Base-by-base conservation (phyloP, 2,888 invertebrate species). In the Hyposoter dolosus region DNA sequence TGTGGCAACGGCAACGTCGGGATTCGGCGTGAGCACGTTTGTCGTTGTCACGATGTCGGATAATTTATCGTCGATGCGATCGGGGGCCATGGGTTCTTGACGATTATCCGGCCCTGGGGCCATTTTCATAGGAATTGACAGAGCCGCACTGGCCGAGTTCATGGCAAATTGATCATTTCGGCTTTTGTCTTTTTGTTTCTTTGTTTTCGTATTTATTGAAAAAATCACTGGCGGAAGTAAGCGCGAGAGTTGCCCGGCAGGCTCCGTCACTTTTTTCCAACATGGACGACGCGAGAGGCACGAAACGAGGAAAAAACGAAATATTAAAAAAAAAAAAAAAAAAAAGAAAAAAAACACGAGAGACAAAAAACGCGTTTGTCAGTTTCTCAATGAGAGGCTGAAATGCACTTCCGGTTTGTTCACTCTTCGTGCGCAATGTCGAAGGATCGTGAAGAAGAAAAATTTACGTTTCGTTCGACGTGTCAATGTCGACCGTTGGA, bases 51-150 rank as follows among this genome's bases (percentile, higher is more conserved):
- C 83, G 81, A 86, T 76, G 68, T 87, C 86, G 87, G 90, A 77
- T 45, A 72, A n/a, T 85, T 88, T 86, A 45, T 89, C 89, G 69
- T 88, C 88, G 82, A 83, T 88, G 82, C 84, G 90, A 83, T 91
- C 92, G 86, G 96, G 96, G 93, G 96, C 96, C 95, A 97, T 96
- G 89, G 96, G 96, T 95, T 96, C 96, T 95, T 96, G 96, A 95
- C 96, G 96, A 95, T 96, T 96, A 95, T 96, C 96, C 95, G 97
- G 97, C 95, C 96, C 96, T 95, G 97, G 96, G 95, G 96, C 96
- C 97, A 97, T 97, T 95, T 96, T 96, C 95, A 90, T 89, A 80
- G 90, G 86, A 86, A 91, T 90, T 91, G 92, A 92, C 91, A 92
- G 91, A 89, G 90, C 88, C 74, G 87, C 87, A 83, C 86, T 84